These are phyloP conservation scores for Capromys pilorides DNA, from an alignment of 2,797 vertebrate genomes.

Conservation along the genomic window DNA sequence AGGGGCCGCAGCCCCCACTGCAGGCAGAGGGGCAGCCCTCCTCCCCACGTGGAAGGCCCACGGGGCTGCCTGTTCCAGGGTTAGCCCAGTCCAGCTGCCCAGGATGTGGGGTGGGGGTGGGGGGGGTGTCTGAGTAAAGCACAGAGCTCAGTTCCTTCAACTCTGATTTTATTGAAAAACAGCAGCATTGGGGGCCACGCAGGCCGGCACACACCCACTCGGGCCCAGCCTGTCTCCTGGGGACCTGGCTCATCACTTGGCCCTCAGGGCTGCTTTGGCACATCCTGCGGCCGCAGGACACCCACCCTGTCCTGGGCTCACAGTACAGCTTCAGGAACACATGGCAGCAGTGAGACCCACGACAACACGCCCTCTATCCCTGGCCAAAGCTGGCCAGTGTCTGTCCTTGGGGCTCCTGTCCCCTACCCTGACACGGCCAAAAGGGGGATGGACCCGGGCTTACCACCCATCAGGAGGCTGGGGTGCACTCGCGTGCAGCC, in stretches of 20 bases:
- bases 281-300: neutral
- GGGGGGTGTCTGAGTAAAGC: neutral
- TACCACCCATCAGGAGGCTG: neutral
- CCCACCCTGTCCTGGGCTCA: slow-evolving; percentile 66
- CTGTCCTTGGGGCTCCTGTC: neutral
- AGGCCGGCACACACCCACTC: neutral
- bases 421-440: neutral
- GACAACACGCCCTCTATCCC: neutral
- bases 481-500: neutral
- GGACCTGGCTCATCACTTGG: neutral
- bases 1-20: neutral
- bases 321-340: slow-evolving; percentile 81
- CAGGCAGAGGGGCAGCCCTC: neutral
- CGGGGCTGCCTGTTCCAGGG: neutral
- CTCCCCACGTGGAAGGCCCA: neutral
- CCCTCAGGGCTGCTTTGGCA: slow-evolving; percentile 51
- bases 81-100: neutral
- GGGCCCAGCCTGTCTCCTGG: neutral
- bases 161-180: slow-evolving; percentile 78
- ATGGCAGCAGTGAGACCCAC: slow-evolving; percentile 76
- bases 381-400: neutral
- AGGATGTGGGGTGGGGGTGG: too few relatives aligned
- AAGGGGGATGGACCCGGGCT: neutral
- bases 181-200: slow-evolving; percentile 61
- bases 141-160: slow-evolving; percentile 51